Percentiles rank a stretch among this genome's conserved stretches.
Evolutionary conservation across 2,888 invertebrate species (phyloP).

Genomic region (Noctua comes): DNA sequence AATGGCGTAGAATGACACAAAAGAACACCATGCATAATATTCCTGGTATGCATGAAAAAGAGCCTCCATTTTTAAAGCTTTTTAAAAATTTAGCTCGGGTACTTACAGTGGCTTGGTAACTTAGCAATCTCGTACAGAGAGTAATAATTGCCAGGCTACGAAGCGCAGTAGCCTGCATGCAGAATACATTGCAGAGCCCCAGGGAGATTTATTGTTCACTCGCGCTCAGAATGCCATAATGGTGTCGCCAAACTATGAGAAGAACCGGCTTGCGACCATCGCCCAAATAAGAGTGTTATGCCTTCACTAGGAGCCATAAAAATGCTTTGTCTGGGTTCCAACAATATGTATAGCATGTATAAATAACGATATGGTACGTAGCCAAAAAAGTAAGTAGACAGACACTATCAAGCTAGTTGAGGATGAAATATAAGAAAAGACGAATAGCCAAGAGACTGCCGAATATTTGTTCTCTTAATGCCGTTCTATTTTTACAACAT

Average conservation of each 20-base stretch:
- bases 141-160: constrained; percentile 78
- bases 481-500: constrained; percentile 31
- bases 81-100: constrained; percentile 44
- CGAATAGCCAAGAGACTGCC: constrained; percentile 35
- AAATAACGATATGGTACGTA: constrained; percentile 58
- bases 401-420: constrained; percentile 52
- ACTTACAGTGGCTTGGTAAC: constrained; percentile 62
- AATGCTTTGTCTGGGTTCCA: constrained; percentile 76
- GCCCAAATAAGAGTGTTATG: constrained; percentile 77
- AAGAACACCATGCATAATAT: constrained; percentile 15
- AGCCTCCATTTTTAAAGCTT: constrained; percentile 24
- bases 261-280: constrained; percentile 70
- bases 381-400: constrained; percentile 60
- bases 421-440: constrained; percentile 50
- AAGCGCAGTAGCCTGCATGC: constrained; percentile 77
- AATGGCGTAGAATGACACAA: constrained; percentile 16
- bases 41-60: constrained; percentile 23
- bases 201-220: constrained; percentile 81
- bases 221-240: constrained; percentile 84
- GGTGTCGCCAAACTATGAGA: constrained; percentile 79
- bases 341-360: constrained; percentile 67
- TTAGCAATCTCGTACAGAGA: constrained; percentile 73
- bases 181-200: constrained; percentile 79
- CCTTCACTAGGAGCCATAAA: constrained; percentile 76
- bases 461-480: constrained; percentile 42